Conservation (phyloP, 2,113 vertebrate genomes). For the Oryzias celebensis region DNA sequence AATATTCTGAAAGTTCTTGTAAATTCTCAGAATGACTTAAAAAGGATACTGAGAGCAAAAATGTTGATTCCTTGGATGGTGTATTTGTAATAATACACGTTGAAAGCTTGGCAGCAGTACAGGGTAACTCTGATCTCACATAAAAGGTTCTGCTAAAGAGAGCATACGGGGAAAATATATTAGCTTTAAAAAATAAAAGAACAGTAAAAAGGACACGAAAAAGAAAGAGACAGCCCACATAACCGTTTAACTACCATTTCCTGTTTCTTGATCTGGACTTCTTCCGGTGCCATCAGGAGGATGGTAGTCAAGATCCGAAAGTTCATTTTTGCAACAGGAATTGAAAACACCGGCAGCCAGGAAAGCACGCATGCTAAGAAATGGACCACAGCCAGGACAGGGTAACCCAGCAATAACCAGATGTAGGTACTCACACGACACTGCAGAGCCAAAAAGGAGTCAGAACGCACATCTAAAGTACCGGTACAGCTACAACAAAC, state of each 20-base stretch:
- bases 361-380: conserved; percentile 74
- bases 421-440: conserved; percentile 26
- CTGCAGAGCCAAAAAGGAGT: conserved; percentile 53
- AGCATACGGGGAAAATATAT: background rate
- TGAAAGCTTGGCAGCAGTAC: conserved; percentile 78
- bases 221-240: background rate
- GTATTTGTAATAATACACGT: conserved; percentile 85
- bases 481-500: background rate
- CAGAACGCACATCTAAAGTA: no score
- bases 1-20: background rate
- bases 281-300: conserved; percentile 77
- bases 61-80: conserved; percentile 79
- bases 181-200: background rate
- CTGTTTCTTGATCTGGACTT: conserved; percentile 53
- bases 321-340: conserved; percentile 81
- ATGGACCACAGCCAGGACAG: conserved; percentile 73
- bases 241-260: conserved; percentile 55
- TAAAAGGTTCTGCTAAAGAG: conserved; percentile 50
- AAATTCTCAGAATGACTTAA: background rate
- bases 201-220: background rate
- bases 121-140: conserved; percentile 70
- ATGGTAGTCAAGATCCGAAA: conserved; percentile 53
- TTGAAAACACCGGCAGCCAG: conserved; percentile 80
- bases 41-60: conserved; percentile 85
- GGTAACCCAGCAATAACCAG: conserved; percentile 81